Evolutionary conservation across 2,113 vertebrate species (phyloP).

Genomic region (Acanthisitta chloris): DNA sequence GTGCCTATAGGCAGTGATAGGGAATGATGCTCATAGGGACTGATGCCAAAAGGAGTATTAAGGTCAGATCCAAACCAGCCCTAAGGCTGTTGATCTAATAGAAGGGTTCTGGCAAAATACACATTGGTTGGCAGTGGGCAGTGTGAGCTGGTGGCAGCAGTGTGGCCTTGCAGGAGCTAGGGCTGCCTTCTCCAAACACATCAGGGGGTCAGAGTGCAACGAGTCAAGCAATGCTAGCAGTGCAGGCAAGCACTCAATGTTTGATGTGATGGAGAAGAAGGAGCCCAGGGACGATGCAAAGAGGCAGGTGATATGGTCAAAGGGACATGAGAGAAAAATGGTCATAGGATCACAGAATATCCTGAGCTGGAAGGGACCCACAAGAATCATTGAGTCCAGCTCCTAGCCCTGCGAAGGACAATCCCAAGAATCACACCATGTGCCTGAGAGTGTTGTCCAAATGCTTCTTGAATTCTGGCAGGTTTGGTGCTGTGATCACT

Average conservation of each 20-base stretch:
- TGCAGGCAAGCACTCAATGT: neutral
- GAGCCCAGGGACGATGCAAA: neutral
- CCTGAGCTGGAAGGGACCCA: neutral
- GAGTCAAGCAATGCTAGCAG: neutral
- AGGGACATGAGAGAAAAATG: neutral
- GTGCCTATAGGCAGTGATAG: neutral
- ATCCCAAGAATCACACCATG: neutral
- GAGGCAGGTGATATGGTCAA: neutral
- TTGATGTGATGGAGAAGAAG: neutral
- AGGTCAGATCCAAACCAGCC: neutral
- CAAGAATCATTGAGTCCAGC: neutral
- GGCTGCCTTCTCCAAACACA: neutral
- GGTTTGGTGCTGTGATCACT: neutral
- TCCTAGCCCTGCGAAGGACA: neutral
- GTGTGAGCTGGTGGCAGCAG: neutral
- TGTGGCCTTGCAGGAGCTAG: rapidly evolving
- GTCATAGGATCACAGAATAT: neutral
- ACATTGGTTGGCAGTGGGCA: neutral
- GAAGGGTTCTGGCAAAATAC: neutral
- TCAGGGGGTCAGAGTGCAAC: neutral
- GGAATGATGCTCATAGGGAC: neutral
- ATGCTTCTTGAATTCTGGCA: rapidly evolving
- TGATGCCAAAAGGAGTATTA: neutral
- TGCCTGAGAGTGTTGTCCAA: neutral
- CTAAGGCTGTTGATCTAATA: neutral